phyloP scores from a whole-genome alignment of 1,140 invertebrate genomes.

The Andrena cerasifolii region DNA sequence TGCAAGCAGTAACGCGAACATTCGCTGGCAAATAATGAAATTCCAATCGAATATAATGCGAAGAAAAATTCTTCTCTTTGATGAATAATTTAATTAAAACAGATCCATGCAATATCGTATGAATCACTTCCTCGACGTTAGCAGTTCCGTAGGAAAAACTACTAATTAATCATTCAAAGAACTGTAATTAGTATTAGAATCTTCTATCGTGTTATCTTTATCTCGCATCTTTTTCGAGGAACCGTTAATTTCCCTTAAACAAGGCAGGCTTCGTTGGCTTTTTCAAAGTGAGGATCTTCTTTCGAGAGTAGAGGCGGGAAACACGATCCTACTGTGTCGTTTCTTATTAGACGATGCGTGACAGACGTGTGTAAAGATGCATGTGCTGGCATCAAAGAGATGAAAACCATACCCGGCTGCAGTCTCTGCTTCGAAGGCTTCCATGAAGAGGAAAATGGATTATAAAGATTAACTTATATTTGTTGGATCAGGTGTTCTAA shows the following conservation, averaged over 20 bases:
- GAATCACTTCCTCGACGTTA: too few relatives aligned
- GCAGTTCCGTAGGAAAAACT: too few relatives aligned
- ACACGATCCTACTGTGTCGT: conserved; percentile 30
- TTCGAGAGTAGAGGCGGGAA: conserved; percentile 7
- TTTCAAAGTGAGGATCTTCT: conserved; percentile 36
- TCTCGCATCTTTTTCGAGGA: neutral
- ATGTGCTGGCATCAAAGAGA: neutral
- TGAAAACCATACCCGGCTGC: conserved; percentile 7
- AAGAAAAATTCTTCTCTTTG: too few relatives aligned
- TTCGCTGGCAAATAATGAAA: too few relatives aligned
- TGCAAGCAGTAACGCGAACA: too few relatives aligned
- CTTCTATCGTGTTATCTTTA: neutral
- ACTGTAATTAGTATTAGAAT: too few relatives aligned
- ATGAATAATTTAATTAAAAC: too few relatives aligned
- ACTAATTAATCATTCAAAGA: too few relatives aligned
- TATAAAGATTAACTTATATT: neutral
- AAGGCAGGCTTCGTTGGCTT: neutral
- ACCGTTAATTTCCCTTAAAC: conserved; percentile 14
- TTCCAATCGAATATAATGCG: too few relatives aligned
- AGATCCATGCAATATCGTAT: too few relatives aligned
- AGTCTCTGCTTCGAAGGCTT: neutral
- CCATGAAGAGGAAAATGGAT: neutral
- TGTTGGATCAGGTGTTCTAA: too few relatives aligned
- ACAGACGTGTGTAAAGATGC: conserved; percentile 18
- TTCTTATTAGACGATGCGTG: conserved; percentile 38